Evolutionary conservation across 2,888 invertebrate species (phyloP).

Genomic region (Anthrax anthrax): DNA sequence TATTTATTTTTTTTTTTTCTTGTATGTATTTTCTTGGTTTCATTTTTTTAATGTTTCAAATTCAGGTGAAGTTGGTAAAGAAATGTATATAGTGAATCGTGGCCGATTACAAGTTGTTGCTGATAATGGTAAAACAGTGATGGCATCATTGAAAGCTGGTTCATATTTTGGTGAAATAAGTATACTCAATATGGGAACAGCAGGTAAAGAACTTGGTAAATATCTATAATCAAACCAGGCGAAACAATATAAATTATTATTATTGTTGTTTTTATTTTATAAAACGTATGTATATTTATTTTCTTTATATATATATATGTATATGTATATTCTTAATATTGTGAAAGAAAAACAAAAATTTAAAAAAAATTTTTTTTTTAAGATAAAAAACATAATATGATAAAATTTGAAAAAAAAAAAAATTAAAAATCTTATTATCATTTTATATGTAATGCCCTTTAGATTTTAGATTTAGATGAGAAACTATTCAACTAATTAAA

Average conservation of each 20-base stretch:
- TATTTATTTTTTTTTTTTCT: too few species aligned
- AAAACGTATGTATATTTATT: too few species aligned
- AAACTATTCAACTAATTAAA: too few species aligned
- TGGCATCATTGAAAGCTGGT: conserved; percentile 95
- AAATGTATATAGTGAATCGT: conserved; percentile 98
- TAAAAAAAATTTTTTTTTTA: too few species aligned
- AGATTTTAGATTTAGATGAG: too few species aligned
- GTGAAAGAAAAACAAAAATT: too few species aligned
- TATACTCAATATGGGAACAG: conserved; percentile 98
- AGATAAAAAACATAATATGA: too few species aligned
- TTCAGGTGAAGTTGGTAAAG: conserved; percentile 95
- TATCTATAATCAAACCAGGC: conserved; percentile 49
- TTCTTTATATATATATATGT: conserved; percentile 3
- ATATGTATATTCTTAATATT: too few species aligned
- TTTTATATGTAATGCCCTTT: too few species aligned
- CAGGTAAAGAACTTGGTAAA: conserved; percentile 95
- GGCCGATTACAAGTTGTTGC: conserved; percentile 90
- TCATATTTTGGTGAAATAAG: conserved; percentile 99
- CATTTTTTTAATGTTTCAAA: conserved; percentile 4
- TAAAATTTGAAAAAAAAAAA: too few species aligned
- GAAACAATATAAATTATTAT: conserved; percentile 23
- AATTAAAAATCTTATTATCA: too few species aligned
- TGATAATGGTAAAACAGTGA: conserved; percentile 87
- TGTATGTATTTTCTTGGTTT: neutral
- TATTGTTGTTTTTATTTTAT: conserved; percentile 6